A percentile compares a stretch with the other conserved stretches of the same genome.
Evolutionary conservation across 2,113 vertebrate species (phyloP).

Genomic region (mouse (Mus musculus)): GRCm39 chr10:38866501-38867000

Average conservation of each 20-base stretch:
- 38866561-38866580: background rate
- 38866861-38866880: background rate
- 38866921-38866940: background rate
- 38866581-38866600: background rate
- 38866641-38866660: background rate
- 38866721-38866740: background rate
- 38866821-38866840: background rate
- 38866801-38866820: background rate
- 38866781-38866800: background rate
- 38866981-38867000: background rate
- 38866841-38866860: background rate
- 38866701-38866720: background rate
- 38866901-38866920: slow-evolving; percentile 3
- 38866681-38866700: background rate
- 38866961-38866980: background rate
- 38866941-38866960: background rate
- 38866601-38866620: background rate
- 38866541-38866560: background rate
- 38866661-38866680: background rate
- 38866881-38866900: slow-evolving; percentile 30
- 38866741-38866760: background rate
- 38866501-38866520: background rate
- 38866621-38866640: background rate
- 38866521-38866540: background rate
- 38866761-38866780: background rate